Percentiles rank a stretch among this genome's conserved stretches.
Evolutionary conservation across 2,113 vertebrate genomes (phyloP).

Genomic region (Elaphurus davidianus): DNA sequence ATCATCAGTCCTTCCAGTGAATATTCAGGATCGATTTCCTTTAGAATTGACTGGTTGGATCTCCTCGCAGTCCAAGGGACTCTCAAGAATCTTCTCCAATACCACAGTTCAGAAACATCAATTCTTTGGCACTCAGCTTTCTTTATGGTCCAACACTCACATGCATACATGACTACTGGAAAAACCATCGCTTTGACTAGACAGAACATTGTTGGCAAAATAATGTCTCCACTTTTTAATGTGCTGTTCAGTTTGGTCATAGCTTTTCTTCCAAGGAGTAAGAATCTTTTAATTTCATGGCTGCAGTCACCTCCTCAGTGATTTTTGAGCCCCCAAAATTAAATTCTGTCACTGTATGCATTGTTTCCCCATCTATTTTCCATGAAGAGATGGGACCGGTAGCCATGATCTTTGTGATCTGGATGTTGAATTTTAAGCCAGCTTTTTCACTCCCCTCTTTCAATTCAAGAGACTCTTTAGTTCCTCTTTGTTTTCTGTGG

Average conservation of each 20-base stretch:
- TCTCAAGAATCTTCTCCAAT: background rate
- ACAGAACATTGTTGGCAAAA: background rate
- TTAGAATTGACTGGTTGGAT: background rate
- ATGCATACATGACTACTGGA: background rate
- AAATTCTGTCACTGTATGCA: background rate
- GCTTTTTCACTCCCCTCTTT: background rate
- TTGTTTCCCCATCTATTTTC: background rate
- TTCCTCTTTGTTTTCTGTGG: background rate
- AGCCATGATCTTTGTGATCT: background rate
- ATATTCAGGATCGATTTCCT: background rate
- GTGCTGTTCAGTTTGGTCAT: background rate
- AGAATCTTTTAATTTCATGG: background rate
- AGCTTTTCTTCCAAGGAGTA: background rate
- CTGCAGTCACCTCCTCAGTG: background rate
- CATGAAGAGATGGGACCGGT: background rate
- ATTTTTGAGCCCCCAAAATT: background rate
- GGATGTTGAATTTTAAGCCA: background rate
- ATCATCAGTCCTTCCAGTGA: background rate
- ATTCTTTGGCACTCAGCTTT: background rate
- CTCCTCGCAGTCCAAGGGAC: background rate
- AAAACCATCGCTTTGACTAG: background rate
- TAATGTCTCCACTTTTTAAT: background rate
- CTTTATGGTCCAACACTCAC: background rate
- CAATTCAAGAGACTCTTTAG: background rate
- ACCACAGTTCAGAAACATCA: background rate